Percentiles rank a stretch among this genome's conserved stretches.
phyloP scores from a whole-genome alignment of 35 echinoderm and acorn worm species.

The Apostichopus californicus region DNA sequence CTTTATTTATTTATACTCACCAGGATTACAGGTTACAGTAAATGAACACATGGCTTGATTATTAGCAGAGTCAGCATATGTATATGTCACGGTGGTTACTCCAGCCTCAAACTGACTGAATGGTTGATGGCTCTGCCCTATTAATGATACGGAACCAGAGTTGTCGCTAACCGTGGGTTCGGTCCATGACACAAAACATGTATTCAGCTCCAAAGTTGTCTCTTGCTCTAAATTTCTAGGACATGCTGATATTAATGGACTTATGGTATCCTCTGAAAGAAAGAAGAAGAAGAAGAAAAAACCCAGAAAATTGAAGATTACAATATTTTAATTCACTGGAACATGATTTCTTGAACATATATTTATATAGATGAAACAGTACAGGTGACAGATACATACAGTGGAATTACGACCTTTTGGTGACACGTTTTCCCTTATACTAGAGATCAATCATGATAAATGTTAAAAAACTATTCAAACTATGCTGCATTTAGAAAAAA shows the following conservation, averaged over 20 bases:
- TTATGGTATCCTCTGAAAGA: conserved; percentile 23
- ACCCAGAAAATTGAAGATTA: too few relatives aligned
- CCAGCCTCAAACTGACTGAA: background rate
- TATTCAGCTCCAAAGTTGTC: background rate
- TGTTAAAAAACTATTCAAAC: too few relatives aligned
- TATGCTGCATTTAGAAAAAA: too few relatives aligned
- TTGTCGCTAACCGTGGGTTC: conserved; percentile 29
- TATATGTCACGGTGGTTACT: conserved; percentile 19
- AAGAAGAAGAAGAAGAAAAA: background rate
- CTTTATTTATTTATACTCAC: background rate
- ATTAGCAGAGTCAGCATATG: conserved; percentile 16
- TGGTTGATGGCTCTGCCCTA: conserved; percentile 16
- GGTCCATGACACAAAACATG: conserved; percentile 5
- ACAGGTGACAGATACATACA: too few relatives aligned
- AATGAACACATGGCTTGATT: conserved; percentile 23
- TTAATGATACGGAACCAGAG: conserved; percentile 9
- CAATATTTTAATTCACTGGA: too few relatives aligned
- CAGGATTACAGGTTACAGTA: conserved; percentile 24
- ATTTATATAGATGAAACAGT: too few relatives aligned
- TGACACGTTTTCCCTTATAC: too few relatives aligned
- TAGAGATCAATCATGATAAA: too few relatives aligned
- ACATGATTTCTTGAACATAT: too few relatives aligned
- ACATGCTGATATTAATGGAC: conserved; percentile 33
- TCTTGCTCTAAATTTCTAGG: conserved; percentile 16
- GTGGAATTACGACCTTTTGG: too few relatives aligned